phyloP scores from a whole-genome alignment of 2,888 invertebrate species.

The Caenorhabditis parvicauda region DNA sequence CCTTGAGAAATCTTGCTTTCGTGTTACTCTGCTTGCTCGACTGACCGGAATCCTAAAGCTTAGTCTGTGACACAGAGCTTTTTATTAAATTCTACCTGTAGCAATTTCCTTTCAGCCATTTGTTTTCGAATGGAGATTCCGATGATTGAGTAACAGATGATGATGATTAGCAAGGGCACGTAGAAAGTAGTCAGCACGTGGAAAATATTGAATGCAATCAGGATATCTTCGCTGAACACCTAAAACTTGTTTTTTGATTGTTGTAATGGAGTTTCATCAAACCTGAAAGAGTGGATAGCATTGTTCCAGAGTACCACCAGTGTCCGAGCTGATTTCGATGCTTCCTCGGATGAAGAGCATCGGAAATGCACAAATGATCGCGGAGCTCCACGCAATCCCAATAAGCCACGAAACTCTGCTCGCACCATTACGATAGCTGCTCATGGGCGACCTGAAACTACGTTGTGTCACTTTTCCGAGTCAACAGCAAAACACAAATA shows the following conservation, averaged over 20 bases:
- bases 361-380: constrained; percentile 46
- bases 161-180: constrained; percentile 46
- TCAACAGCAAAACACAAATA: no score
- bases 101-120: constrained; percentile 35
- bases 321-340: constrained; percentile 21
- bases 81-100: constrained; percentile 14
- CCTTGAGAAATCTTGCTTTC: constrained; percentile 45
- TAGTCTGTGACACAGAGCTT: not conserved
- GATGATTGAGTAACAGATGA: constrained; percentile 48
- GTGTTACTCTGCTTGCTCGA: constrained; percentile 30
- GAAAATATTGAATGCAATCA: constrained; percentile 46
- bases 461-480: not conserved
- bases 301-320: constrained; percentile 31
- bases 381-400: constrained; percentile 39
- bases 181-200: constrained; percentile 55
- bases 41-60: constrained; percentile 28
- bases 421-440: constrained; percentile 46
- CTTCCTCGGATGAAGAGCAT: constrained; percentile 42
- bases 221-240: constrained; percentile 27
- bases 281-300: constrained; percentile 46
- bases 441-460: constrained; percentile 48
- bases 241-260: no score
- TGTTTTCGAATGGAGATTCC: constrained; percentile 40
- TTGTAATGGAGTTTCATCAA: constrained; percentile 19
- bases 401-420: constrained; percentile 46